Evolutionary conservation across 2,113 vertebrate species (phyloP).

Genomic region (Spea bombifrons): DNA sequence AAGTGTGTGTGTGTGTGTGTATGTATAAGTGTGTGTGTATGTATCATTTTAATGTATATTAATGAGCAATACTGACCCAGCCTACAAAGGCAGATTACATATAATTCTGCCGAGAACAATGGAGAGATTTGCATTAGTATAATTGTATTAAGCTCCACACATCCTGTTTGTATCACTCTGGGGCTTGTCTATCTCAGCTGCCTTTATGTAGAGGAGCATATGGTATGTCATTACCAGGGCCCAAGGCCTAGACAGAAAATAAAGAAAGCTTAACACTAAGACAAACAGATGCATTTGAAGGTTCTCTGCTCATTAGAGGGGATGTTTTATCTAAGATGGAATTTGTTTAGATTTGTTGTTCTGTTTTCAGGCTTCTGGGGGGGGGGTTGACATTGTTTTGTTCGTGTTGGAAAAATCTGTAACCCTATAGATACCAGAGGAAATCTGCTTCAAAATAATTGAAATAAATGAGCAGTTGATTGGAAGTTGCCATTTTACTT

Average conservation of each 20-base stretch:
- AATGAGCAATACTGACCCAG: slow-evolving; percentile 53
- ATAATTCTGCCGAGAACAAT: slow-evolving; percentile 60
- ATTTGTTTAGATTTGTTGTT: slow-evolving; percentile 47
- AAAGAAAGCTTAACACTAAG: slow-evolving; percentile 58
- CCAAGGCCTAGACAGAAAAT: slow-evolving; percentile 48
- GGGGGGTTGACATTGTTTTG: slow-evolving; percentile 11
- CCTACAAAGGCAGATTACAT: slow-evolving; percentile 38
- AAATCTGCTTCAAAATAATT: too few species aligned
- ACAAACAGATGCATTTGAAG: slow-evolving; percentile 58
- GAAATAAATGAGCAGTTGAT: too few species aligned
- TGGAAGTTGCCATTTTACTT: too few species aligned
- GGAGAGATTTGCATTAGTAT: slow-evolving; percentile 59
- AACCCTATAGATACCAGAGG: slow-evolving; percentile 4
- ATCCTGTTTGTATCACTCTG: slow-evolving; percentile 52
- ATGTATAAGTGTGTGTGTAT: too few species aligned
- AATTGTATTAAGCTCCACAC: slow-evolving; percentile 68
- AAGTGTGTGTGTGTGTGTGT: background rate
- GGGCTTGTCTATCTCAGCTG: slow-evolving; percentile 54
- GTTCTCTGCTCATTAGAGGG: slow-evolving; percentile 30
- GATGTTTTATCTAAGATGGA: slow-evolving; percentile 36
- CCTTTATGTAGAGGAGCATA: slow-evolving; percentile 65
- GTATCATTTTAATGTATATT: too few species aligned
- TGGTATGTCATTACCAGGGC: slow-evolving; percentile 61
- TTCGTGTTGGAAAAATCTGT: slow-evolving; percentile 35
- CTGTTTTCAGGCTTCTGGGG: slow-evolving; percentile 24